Percentiles rank a stretch among this genome's conserved stretches.
These are phyloP conservation scores for Drosophila nigrodunni DNA, from an alignment of 1,140 invertebrate species.

Conservation along the genomic window DNA sequence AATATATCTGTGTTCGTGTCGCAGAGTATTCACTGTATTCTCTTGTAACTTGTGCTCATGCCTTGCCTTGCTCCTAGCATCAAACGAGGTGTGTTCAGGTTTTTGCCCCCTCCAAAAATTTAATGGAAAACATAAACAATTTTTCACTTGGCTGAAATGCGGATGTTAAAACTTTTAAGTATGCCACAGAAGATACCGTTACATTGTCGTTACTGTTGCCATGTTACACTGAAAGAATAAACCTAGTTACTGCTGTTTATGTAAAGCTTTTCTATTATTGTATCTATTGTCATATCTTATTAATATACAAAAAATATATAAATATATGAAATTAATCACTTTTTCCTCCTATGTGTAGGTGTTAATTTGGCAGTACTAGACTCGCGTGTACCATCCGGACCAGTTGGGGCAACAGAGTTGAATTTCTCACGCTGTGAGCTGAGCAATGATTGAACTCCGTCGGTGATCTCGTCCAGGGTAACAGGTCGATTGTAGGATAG, in stretches of 20 bases:
- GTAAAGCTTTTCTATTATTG: too few species aligned
- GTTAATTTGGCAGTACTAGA: conserved; percentile 2
- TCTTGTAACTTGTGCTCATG: background rate
- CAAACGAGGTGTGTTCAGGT: background rate
- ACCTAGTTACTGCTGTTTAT: background rate
- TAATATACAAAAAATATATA: too few species aligned
- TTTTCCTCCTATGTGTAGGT: conserved; percentile 4
- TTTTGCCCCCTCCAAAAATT: background rate
- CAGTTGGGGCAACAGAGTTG: background rate
- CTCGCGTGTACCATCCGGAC: conserved; percentile 16
- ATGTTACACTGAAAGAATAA: conserved; percentile 6
- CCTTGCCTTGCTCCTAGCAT: background rate
- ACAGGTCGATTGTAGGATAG: conserved; percentile 58
- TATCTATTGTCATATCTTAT: too few species aligned
- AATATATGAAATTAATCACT: conserved; percentile 2
- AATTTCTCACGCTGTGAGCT: conserved; percentile 40
- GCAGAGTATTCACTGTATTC: too few species aligned
- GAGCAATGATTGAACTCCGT: conserved; percentile 45
- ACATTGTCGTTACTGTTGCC: conserved; percentile 4
- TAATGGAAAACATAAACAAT: conserved; percentile 14
- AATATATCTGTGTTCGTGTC: too few species aligned
- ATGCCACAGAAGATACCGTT: background rate
- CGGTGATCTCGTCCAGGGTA: conserved; percentile 59
- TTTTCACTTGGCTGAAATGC: conserved; percentile 7
- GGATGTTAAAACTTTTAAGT: conserved; percentile 6